Percentiles rank a stretch among this genome's conserved stretches.
phyloP scores from a whole-genome alignment of 2,797 vertebrate species.

The Hippoglossus hippoglossus region DNA sequence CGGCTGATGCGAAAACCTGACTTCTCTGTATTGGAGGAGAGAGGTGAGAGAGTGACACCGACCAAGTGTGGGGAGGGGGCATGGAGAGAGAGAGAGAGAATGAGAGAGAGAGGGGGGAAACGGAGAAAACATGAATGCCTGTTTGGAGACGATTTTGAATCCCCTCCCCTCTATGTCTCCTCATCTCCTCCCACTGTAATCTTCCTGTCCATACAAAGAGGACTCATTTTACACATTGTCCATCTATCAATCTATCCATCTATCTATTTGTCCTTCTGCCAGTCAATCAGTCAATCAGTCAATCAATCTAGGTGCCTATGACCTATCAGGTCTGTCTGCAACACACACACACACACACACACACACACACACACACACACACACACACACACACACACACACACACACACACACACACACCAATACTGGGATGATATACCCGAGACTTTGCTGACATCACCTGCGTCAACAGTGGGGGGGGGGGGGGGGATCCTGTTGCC shows the following conservation, averaged over 20 bases:
- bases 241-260: not conserved
- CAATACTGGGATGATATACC: slow-evolving; percentile 22
- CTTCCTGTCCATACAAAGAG: slow-evolving; percentile 20
- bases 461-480: slow-evolving; percentile 34
- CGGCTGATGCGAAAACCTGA: slow-evolving; percentile 66
- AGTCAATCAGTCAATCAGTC: too few relatives aligned
- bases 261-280: not conserved
- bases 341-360: slow-evolving; percentile 9
- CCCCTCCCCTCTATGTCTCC: slow-evolving; percentile 67
- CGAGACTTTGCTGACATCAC: slow-evolving; percentile 62
- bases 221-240: too few relatives aligned
- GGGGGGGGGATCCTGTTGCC: slow-evolving; percentile 64
- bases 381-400: slow-evolving; percentile 11
- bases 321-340: too few relatives aligned
- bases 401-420: slow-evolving; percentile 6
- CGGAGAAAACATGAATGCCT: slow-evolving; percentile 66
- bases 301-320: too few relatives aligned
- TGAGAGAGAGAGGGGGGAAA: slow-evolving; percentile 29
- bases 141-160: slow-evolving; percentile 71
- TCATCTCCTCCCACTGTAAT: slow-evolving; percentile 53
- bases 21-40: slow-evolving; percentile 63
- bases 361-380: slow-evolving; percentile 4
- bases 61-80: slow-evolving; percentile 44
- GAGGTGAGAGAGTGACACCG: slow-evolving; percentile 64
- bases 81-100: slow-evolving; percentile 26